Percentiles rank a stretch among this genome's conserved stretches.
Evolutionary conservation across 2,113 vertebrate species (phyloP).

Genomic region (Neotragus moschatus): DNA sequence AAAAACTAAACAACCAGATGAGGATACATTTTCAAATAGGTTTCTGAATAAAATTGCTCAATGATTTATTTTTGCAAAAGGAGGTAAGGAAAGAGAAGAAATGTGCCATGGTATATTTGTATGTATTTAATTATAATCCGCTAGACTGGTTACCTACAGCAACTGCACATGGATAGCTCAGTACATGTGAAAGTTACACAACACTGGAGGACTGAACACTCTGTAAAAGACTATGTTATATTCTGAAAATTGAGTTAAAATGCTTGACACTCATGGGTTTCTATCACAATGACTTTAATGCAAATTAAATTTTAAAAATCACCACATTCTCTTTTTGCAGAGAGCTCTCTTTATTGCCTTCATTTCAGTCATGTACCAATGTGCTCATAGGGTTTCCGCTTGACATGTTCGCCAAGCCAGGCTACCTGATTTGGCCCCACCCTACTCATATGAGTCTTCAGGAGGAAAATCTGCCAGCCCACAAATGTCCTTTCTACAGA

Average conservation of each 20-base stretch:
- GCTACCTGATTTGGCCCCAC: neutral
- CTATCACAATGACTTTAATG: neutral
- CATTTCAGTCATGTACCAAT: neutral
- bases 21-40: neutral
- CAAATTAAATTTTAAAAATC: constrained; percentile 37
- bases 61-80: neutral
- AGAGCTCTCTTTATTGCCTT: neutral
- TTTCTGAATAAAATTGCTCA: neutral
- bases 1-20: neutral
- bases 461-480: constrained; percentile 40
- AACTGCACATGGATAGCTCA: neutral
- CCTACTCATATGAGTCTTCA: constrained; percentile 1
- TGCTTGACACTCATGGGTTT: neutral
- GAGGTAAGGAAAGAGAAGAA: neutral
- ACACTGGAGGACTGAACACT: neutral
- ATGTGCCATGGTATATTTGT: neutral
- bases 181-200: neutral
- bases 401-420: neutral
- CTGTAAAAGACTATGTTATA: neutral
- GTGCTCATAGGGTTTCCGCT: neutral
- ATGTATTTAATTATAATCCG: neutral
- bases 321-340: neutral
- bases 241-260: constrained; percentile 23
- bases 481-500: constrained; percentile 58
- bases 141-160: neutral